A percentile compares a stretch with the other conserved stretches of the same genome.
These are phyloP conservation scores for Vireo altiloquus DNA, from an alignment of 2,113 vertebrate species.

Conservation along the genomic window DNA sequence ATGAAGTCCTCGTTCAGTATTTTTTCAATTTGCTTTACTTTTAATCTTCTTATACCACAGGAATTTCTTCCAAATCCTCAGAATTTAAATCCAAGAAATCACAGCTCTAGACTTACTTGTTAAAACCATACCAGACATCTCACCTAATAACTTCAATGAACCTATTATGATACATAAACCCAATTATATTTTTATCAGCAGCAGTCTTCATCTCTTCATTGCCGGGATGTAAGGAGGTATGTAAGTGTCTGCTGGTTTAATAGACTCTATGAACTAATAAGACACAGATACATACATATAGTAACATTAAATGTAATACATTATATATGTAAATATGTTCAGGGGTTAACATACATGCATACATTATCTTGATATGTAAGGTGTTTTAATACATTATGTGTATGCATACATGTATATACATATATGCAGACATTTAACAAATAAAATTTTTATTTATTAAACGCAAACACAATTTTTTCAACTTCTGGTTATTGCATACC, in stretches of 20 bases:
- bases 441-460: not conserved
- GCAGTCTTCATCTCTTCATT: not conserved
- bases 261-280: not conserved
- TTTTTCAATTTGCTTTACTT: conserved; percentile 39
- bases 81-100: conserved; percentile 27
- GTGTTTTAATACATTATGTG: not conserved
- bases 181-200: not conserved
- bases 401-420: not conserved
- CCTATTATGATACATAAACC: not conserved
- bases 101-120: not conserved
- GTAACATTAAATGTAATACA: not conserved
- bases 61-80: not conserved
- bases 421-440: not conserved
- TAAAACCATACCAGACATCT: conserved; percentile 22
- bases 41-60: conserved; percentile 41
- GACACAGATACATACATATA: fast-evolving
- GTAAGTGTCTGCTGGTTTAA: not conserved
- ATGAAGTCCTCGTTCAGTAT: not conserved
- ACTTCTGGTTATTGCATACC: not conserved
- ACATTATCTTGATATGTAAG: not conserved
- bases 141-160: not conserved
- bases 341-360: not conserved
- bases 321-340: not conserved
- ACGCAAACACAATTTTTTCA: not conserved
- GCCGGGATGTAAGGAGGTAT: not conserved